These are phyloP conservation scores for Litoditis marina DNA, from an alignment of 2,888 invertebrate species.

Conservation along the genomic window DNA sequence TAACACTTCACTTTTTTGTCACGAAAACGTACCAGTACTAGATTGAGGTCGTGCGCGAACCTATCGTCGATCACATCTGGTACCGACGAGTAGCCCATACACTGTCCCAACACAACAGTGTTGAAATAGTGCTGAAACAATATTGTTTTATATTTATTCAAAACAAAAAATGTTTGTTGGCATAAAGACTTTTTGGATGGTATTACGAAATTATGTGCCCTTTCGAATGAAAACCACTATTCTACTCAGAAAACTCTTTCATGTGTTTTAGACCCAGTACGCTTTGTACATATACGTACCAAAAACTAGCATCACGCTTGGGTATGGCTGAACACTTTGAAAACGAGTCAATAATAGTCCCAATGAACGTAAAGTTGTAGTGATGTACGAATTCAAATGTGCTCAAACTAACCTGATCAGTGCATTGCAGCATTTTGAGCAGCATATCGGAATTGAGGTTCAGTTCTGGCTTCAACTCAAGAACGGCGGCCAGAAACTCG, in stretches of 20 bases:
- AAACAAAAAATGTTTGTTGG: too few relatives aligned
- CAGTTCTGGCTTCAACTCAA: conserved; percentile 29
- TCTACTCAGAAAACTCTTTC: too few relatives aligned
- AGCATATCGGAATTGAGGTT: conserved; percentile 43
- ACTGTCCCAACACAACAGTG: conserved; percentile 52
- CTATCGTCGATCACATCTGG: conserved; percentile 42
- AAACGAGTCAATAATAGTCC: too few relatives aligned
- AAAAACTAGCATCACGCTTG: too few relatives aligned
- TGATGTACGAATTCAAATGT: conserved; percentile 26
- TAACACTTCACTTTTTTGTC: neutral
- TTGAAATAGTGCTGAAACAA: conserved; percentile 53
- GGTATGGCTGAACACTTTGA: too few relatives aligned
- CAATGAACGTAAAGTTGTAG: too few relatives aligned
- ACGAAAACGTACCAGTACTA: conserved; percentile 37
- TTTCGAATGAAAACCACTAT: too few relatives aligned
- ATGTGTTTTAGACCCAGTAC: too few relatives aligned
- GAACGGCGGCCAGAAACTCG: conserved; percentile 35
- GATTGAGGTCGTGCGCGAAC: conserved; percentile 46
- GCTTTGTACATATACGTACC: too few relatives aligned
- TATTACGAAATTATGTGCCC: too few relatives aligned
- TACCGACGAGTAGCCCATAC: conserved; percentile 48
- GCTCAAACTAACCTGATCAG: conserved; percentile 35
- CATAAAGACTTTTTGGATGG: too few relatives aligned
- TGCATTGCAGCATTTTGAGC: conserved; percentile 42
- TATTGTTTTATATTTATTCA: too few relatives aligned